Evolutionary conservation across 1,140 invertebrate species (phyloP).

Genomic region (Lysiphlebus fabarum): DNA sequence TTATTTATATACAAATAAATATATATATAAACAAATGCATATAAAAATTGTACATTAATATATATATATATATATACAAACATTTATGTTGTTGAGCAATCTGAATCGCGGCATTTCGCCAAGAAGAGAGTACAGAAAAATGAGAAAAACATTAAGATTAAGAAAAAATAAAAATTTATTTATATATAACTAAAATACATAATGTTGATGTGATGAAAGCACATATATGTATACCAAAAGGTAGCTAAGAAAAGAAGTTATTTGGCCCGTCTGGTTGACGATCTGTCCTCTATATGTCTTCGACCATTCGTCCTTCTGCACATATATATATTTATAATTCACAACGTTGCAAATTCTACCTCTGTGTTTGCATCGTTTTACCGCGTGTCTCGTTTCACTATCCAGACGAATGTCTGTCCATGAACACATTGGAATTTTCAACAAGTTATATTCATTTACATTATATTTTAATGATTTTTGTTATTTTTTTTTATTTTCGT

Average conservation of each 20-base stretch:
- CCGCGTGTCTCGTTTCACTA: conserved; percentile 25
- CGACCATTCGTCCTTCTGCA: conserved; percentile 18
- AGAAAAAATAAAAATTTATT: conserved; percentile 3
- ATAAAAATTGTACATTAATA: conserved; percentile 11
- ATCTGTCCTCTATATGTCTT: conserved; percentile 20
- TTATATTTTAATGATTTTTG: no score
- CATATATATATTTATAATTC: conserved; percentile 24
- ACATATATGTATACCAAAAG: conserved; percentile 8
- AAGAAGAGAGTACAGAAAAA: conserved; percentile 14
- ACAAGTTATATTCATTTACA: conserved; percentile 9
- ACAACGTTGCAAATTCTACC: conserved; percentile 19
- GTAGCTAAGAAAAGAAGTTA: conserved; percentile 25
- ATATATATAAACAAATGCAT: conserved; percentile 10
- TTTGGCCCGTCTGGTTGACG: conserved; percentile 28
- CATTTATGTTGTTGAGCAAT: conserved; percentile 20
- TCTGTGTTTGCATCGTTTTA: conserved; percentile 22
- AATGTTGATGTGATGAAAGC: not conserved
- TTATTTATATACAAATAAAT: conserved; percentile 39
- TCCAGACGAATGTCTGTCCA: conserved; percentile 33
- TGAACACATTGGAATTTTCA: conserved; percentile 16
- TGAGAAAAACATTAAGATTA: conserved; percentile 9
- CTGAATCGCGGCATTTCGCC: conserved; percentile 21
- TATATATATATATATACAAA: conserved; percentile 15
- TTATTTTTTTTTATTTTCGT: conserved; percentile 12
- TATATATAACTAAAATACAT: not conserved